A percentile compares a stretch with the other conserved stretches of the same genome.
Evolutionary conservation across 2,888 invertebrate genomes (phyloP).

Genomic region (Drosophila borealis): DNA sequence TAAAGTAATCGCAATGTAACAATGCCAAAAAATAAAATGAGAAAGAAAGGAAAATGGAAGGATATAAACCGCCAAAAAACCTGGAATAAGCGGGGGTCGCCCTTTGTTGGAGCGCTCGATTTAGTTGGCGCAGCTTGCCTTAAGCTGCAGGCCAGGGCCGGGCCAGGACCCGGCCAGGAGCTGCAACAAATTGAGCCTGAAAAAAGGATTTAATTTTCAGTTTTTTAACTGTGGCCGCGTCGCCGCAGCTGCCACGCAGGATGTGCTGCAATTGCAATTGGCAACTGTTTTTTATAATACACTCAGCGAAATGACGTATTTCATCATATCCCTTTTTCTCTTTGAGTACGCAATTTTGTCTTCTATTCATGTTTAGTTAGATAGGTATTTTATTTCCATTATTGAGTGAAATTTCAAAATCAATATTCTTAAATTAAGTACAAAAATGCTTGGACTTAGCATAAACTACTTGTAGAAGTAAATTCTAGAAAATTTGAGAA

Average conservation of each 20-base stretch:
- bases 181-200: slow-evolving; percentile 83
- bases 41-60: not conserved
- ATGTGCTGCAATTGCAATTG: slow-evolving; percentile 27
- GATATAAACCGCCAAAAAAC: slow-evolving; percentile 53
- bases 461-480: too few species aligned
- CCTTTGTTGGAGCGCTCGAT: slow-evolving; percentile 53
- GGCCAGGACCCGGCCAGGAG: slow-evolving; percentile 17
- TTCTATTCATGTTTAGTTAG: too few species aligned
- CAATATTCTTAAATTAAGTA: too few species aligned
- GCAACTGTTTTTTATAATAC: slow-evolving; percentile 23
- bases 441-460: too few species aligned
- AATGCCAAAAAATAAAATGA: slow-evolving; percentile 58
- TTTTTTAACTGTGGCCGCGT: slow-evolving; percentile 65
- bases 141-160: slow-evolving; percentile 39
- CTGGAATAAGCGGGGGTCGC: slow-evolving; percentile 1
- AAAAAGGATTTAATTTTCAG: slow-evolving; percentile 83
- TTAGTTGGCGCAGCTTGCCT: slow-evolving; percentile 75
- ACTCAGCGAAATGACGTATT: slow-evolving; percentile 6
- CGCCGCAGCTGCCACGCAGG: slow-evolving; percentile 51
- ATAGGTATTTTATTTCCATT: too few species aligned
- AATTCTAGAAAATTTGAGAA: too few species aligned
- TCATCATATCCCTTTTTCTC: too few species aligned
- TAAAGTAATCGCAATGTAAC: slow-evolving; percentile 80
- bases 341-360: too few species aligned
- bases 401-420: too few species aligned